phyloP scores from a whole-genome alignment of 2,888 invertebrate genomes.

The Tanytarsus gracilentus region DNA sequence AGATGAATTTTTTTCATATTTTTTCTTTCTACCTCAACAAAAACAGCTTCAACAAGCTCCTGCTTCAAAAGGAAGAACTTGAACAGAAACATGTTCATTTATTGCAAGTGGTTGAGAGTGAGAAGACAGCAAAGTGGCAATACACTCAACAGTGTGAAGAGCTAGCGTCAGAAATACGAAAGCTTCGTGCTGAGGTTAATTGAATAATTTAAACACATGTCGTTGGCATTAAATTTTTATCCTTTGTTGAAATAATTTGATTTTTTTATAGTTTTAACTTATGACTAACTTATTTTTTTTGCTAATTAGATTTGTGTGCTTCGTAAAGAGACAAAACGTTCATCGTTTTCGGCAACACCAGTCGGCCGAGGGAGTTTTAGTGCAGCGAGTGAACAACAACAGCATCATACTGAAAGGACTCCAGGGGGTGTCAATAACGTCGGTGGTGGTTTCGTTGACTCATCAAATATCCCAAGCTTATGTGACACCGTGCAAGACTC shows the following conservation, averaged over 20 bases:
- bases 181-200: slow-evolving; percentile 73
- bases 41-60: slow-evolving; percentile 73
- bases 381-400: slow-evolving; percentile 40
- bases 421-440: slow-evolving; percentile 34
- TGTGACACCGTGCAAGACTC: slow-evolving; percentile 46
- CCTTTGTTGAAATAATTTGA: no score
- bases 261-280: slow-evolving; percentile 1
- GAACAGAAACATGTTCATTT: slow-evolving; percentile 88
- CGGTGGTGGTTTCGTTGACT: slow-evolving; percentile 36
- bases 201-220: background rate
- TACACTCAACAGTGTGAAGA: slow-evolving; percentile 89
- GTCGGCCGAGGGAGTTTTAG: slow-evolving; percentile 34
- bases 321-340: slow-evolving; percentile 65
- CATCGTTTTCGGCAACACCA: slow-evolving; percentile 43
- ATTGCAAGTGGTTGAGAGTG: slow-evolving; percentile 81
- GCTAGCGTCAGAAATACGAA: slow-evolving; percentile 78
- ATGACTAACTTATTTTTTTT: slow-evolving; percentile 31
- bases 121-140: slow-evolving; percentile 87
- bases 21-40: background rate
- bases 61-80: slow-evolving; percentile 76
- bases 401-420: slow-evolving; percentile 33
- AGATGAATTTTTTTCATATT: no score
- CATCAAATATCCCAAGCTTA: slow-evolving; percentile 33
- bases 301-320: slow-evolving; percentile 61
- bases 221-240: background rate